Conservation (phyloP, 2,888 invertebrate species). For the Lasioglossum villosulum region DNA sequence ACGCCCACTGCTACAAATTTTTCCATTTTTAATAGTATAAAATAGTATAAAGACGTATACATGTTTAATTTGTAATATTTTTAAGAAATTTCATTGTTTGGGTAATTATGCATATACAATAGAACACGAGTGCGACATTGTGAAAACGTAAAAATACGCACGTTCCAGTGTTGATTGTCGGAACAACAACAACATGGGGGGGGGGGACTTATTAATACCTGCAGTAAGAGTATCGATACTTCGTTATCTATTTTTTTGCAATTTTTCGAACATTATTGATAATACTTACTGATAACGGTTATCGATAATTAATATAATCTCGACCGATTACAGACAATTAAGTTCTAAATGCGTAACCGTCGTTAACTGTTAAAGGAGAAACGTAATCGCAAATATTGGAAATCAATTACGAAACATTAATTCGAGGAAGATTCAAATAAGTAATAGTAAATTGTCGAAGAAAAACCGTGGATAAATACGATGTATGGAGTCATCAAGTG, state of each 20-base stretch:
- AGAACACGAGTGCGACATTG: neutral
- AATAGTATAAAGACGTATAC: no score
- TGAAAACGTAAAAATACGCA: neutral
- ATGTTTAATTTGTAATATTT: neutral
- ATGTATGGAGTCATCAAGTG: neutral
- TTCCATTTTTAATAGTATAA: neutral
- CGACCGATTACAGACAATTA: slow-evolving; percentile 3
- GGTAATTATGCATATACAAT: neutral
- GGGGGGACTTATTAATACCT: slow-evolving; percentile 19
- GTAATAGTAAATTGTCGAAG: neutral
- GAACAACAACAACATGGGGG: neutral
- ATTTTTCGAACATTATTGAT: slow-evolving; percentile 2
- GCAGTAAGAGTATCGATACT: neutral
- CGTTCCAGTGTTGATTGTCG: neutral
- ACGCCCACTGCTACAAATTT: neutral
- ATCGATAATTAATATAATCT: slow-evolving; percentile 29
- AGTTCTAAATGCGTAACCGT: slow-evolving; percentile 2
- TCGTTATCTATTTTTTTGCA: slow-evolving; percentile 18
- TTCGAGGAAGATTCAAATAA: neutral
- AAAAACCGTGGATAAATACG: neutral
- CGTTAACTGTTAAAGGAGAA: neutral
- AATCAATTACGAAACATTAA: neutral
- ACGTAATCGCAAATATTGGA: neutral
- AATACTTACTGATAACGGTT: slow-evolving; percentile 17
- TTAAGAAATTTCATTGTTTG: neutral